A percentile compares a stretch with the other conserved stretches of the same genome.
These are phyloP conservation scores for Microcebus jonahi DNA, from an alignment of 2,113 vertebrate genomes.

Conservation along the genomic window DNA sequence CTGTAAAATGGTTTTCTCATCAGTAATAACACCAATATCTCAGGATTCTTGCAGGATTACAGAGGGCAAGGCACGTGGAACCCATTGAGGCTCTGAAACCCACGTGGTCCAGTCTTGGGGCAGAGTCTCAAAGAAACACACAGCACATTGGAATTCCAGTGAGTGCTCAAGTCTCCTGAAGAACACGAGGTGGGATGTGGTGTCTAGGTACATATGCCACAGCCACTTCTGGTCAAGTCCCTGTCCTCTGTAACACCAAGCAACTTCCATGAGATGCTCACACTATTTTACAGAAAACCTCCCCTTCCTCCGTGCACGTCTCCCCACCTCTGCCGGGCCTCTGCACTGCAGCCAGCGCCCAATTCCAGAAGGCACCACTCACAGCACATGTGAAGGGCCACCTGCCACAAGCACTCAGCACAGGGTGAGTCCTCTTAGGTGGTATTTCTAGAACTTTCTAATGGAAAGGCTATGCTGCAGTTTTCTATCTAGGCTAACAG, in stretches of 20 bases:
- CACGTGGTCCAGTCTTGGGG: neutral
- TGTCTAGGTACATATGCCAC: neutral
- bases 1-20: neutral
- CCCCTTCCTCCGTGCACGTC: neutral
- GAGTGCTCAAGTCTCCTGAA: neutral
- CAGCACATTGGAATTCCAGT: neutral
- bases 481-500: neutral
- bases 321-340: neutral
- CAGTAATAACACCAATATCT: neutral
- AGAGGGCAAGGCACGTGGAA: neutral
- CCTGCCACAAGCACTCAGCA: neutral
- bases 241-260: neutral
- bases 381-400: neutral
- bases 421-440: neutral
- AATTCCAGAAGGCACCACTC: neutral
- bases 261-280: neutral
- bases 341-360: neutral
- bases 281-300: neutral
- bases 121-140: neutral
- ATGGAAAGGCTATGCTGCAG: neutral
- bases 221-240: neutral
- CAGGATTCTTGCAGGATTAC: neutral
- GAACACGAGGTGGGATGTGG: neutral
- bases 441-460: neutral
- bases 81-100: neutral